These are phyloP conservation scores for Hypselothyrea guttata DNA, from an alignment of 2,888 invertebrate genomes.

Conservation along the genomic window DNA sequence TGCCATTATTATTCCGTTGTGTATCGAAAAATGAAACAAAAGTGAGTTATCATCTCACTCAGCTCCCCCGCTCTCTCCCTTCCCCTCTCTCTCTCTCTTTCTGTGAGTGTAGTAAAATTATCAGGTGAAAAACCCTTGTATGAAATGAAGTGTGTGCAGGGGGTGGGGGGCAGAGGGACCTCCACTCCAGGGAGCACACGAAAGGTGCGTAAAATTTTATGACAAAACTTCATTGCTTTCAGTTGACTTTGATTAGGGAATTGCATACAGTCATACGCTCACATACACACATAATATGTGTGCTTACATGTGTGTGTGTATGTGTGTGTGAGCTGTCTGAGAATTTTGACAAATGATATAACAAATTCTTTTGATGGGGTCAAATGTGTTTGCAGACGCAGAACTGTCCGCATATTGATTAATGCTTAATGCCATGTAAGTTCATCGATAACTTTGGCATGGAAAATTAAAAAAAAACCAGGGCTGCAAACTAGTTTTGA, in stretches of 20 bases:
- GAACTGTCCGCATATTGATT: slow-evolving; percentile 30
- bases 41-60: slow-evolving; percentile 79
- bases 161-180: not conserved
- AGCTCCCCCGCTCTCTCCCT: slow-evolving; percentile 3
- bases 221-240: slow-evolving; percentile 61
- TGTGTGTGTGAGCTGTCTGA: slow-evolving; percentile 36
- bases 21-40: slow-evolving; percentile 81
- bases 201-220: slow-evolving; percentile 66
- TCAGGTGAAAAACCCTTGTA: slow-evolving; percentile 53
- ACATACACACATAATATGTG: no score
- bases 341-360: slow-evolving; percentile 51
- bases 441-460: slow-evolving; percentile 32
- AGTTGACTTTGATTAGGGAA: slow-evolving; percentile 62
- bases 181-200: slow-evolving; percentile 42
- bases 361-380: slow-evolving; percentile 27
- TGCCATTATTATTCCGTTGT: slow-evolving; percentile 81
- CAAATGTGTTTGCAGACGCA: slow-evolving; percentile 6
- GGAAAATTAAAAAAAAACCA: no score
- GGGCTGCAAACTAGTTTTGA: no score
- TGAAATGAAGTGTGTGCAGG: not conserved
- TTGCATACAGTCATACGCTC: slow-evolving; percentile 26
- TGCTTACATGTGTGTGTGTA: not conserved
- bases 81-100: slow-evolving; percentile 12
- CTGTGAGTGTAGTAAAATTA: slow-evolving; percentile 47
- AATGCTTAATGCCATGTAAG: slow-evolving; percentile 32